Evolutionary conservation across 2,888 invertebrate genomes (phyloP).

Genomic region (Trichogramma dendrolimi): DNA sequence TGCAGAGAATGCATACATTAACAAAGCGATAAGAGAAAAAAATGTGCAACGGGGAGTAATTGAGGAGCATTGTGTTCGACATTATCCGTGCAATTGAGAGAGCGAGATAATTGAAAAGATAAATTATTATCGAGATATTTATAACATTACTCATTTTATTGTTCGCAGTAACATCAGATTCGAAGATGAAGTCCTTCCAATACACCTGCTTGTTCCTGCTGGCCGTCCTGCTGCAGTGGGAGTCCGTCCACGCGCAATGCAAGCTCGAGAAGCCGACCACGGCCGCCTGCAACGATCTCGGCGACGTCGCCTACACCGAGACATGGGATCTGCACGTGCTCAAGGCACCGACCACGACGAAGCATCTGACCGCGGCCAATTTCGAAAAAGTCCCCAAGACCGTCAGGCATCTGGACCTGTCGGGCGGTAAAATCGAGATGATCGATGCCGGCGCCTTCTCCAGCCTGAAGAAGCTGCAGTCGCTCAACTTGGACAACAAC

Average conservation of each 20-base stretch:
- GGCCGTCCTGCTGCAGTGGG: conserved; percentile 33
- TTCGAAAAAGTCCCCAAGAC: conserved; percentile 52
- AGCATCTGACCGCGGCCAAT: conserved; percentile 31
- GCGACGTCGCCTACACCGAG: conserved; percentile 41
- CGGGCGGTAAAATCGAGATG: conserved; percentile 60
- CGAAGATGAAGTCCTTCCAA: conserved; percentile 40
- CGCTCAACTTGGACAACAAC: conserved; percentile 62
- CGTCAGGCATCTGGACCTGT: conserved; percentile 62
- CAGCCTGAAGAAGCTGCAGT: conserved; percentile 59
- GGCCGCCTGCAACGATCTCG: conserved; percentile 40
- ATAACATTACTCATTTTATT: not conserved
- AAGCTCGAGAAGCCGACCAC: conserved; percentile 34
- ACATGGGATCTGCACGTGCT: conserved; percentile 38
- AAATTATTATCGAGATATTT: not conserved
- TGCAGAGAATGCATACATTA: no score
- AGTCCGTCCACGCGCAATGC: conserved; percentile 37
- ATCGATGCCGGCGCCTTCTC: conserved; percentile 58
- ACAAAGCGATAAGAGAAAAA: no score
- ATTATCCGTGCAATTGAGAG: no score
- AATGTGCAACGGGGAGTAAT: no score
- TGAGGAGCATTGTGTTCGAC: no score
- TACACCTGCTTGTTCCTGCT: conserved; percentile 32
- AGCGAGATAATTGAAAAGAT: no score
- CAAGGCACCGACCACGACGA: conserved; percentile 29
- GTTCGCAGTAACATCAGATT: conserved; percentile 33